A percentile compares a stretch with the other conserved stretches of the same genome.
Evolutionary conservation across 2,888 invertebrate genomes (phyloP).

Genomic region (Tipula unca): DNA sequence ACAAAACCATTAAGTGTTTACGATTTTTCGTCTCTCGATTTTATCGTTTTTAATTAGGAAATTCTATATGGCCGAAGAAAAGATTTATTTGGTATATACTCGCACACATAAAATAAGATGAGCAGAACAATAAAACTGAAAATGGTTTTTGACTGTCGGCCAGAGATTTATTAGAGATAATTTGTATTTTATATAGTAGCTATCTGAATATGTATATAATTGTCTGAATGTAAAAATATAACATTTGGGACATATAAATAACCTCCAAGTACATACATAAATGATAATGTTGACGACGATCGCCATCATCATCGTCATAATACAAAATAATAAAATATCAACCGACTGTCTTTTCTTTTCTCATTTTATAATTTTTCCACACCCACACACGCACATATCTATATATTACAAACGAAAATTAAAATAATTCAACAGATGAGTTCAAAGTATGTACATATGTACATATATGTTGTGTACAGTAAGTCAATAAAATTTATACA

Average conservation of each 20-base stretch:
- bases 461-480: neutral
- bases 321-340: neutral
- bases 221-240: no score
- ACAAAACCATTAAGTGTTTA: neutral
- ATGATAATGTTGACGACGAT: neutral
- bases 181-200: no score
- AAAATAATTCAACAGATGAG: neutral
- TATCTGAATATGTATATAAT: no score
- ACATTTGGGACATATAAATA: neutral
- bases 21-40: neutral
- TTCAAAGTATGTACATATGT: no score
- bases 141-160: neutral
- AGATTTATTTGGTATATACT: neutral
- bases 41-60: neutral
- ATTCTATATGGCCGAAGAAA: neutral
- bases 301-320: neutral
- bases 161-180: neutral
- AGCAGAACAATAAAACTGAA: neutral
- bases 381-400: neutral
- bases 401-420: neutral
- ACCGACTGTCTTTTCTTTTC: neutral
- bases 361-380: neutral
- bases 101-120: neutral
- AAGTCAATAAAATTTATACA: neutral
- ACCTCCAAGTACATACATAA: neutral